Evolutionary conservation across 23 tunicate species (phyloP), one percentile per base, ranked within the genome.

Genomic region (Halocynthia aurantium): DNA sequence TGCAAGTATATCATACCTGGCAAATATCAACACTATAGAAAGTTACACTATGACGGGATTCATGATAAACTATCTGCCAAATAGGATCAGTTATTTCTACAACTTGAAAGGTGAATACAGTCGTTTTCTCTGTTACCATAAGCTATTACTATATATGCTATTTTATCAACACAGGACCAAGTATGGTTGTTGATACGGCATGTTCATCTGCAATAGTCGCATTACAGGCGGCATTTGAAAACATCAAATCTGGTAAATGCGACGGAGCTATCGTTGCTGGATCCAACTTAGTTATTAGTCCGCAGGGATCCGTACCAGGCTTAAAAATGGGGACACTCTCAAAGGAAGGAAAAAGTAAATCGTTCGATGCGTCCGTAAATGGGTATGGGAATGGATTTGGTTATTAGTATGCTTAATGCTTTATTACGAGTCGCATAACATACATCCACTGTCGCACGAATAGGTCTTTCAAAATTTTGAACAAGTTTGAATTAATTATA

Each of bases 221-320:
- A 8, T 51, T 77, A 58, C 81, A 77, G 51, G 65, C 51, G 71
- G 81, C 81, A 7, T 77, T 10, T 62, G 55, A 50, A 51, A 40
- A 71, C 64, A 77, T 77, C 12, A 18, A 44, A 11, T 71, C 51
- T 19, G 81, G 81, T 8, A 40, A 77, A 11, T 77, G 81, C 22
- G 81, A 77, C 71, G 81, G 60, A 6, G 81, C 81, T 51, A 44
- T 77, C 13, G 81, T 77, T 40, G 81, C 72, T 49, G 81, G 81
- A 6, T 52, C 81, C 52, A 77, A 77, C n/a, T 58, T 77, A 44
- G 51, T 77, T 77, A 31, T 62, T 11, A 77, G 65, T 49, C 81
- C 81, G 10, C 81, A 77, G 13, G 52, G 57, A 57, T 62, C 81
- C 13, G 72, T 77, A 6, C 66, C 22, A 61, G 64, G 51, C 65